These are phyloP conservation scores for Ochotona curzoniae DNA, from an alignment of 2,113 vertebrate species.

Conservation along the genomic window DNA sequence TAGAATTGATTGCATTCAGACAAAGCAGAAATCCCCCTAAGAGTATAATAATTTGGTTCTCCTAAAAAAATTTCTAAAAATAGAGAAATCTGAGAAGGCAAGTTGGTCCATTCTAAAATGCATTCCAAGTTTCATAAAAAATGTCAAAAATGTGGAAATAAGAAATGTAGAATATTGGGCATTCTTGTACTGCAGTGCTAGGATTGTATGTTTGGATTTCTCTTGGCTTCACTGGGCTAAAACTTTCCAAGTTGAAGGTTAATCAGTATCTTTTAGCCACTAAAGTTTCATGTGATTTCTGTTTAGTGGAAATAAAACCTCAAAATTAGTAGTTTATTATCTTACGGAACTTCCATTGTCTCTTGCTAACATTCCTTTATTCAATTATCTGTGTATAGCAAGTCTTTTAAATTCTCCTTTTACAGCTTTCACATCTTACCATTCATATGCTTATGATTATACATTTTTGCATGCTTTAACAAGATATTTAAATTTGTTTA, in stretches of 20 bases:
- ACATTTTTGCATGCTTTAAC: not conserved
- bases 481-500: not conserved
- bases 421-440: not conserved
- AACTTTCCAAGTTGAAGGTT: not conserved
- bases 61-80: slow-evolving; percentile 17
- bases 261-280: not conserved
- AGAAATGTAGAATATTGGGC: not conserved
- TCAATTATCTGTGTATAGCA: not conserved
- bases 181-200: not conserved
- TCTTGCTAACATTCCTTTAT: slow-evolving; percentile 23
- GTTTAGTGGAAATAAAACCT: not conserved
- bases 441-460: not conserved
- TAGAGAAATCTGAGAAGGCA: slow-evolving; percentile 11
- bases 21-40: not conserved
- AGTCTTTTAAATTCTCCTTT: slow-evolving; percentile 40
- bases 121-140: not conserved
- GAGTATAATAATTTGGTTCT: not conserved
- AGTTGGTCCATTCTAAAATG: slow-evolving; percentile 1
- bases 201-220: not conserved
- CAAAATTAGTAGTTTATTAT: not conserved
- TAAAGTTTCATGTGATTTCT: not conserved
- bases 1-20: not conserved
- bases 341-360: not conserved
- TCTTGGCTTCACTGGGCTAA: not conserved
- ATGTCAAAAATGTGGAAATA: not conserved